Base-by-base conservation (phyloP, 1,140 invertebrate genomes). In the Zaprionus tsacasi region DNA sequence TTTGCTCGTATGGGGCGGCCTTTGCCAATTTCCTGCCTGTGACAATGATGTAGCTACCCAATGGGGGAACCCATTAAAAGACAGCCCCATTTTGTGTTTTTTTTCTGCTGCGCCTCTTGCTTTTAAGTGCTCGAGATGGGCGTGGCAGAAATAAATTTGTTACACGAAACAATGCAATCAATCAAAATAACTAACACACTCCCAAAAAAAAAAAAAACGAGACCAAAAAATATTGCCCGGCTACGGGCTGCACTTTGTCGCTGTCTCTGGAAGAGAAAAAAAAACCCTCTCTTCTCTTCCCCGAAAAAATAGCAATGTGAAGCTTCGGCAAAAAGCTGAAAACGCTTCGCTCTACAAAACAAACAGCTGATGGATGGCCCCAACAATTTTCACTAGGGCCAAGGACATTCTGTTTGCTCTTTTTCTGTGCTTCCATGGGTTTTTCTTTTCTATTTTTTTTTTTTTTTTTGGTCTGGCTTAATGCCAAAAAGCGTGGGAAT, bases 121-220 rank as follows among this genome's bases (percentile, higher is more conserved):
- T 50, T 75, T 70, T 57, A 66, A 72, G 64, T 65, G 60, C 55
- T 65, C 15, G 30, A 45, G 40, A 40, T 72, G 73, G 73, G 60
- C 68, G 73, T 66, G 66, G 70, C 57, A 61, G 56, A 79, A 81
- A 79, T 79, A 79, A 81, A 81, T 81, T 79, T 81, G 71, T 76
- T 81, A 71, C 79, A 81, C 76, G 76, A 79, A 80, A 76, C 76
- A 81, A 79, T 76, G 72, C 76, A 79, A 81, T 79, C 79, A 81
- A 81, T 81, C 79, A 81, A 81, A 81, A 81, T 71, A 81, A 52
- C 63, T 55, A 75, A 78, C 60, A 80, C 70, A 73, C 76, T 54
- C 17, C 12, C 11, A 40, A 61, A 21, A 13, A 52, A 21, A 21
- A 43, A 8, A 43, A n/a, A 38, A 38, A 64, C 40, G 3, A 45